Percentiles rank a stretch among this genome's conserved stretches.
Conservation (phyloP, 1,140 invertebrate genomes). For the Tetramorium alpestre region DNA sequence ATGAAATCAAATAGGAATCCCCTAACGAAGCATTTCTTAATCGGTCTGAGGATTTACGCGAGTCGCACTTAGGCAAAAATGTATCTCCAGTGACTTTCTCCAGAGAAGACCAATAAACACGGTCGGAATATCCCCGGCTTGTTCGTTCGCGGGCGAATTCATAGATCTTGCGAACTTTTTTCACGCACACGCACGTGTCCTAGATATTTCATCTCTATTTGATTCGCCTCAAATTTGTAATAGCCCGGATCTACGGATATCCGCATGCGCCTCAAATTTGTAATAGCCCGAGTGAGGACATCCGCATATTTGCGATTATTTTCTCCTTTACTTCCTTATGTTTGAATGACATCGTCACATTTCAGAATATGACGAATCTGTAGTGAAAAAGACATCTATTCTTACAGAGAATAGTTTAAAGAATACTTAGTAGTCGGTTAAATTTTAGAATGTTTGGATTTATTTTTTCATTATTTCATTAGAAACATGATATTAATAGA, state of each 20-base stretch:
- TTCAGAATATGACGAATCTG: background rate
- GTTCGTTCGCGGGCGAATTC: background rate
- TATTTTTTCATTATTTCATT: background rate
- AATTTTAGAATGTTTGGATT: background rate
- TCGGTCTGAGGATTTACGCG: constrained; percentile 20
- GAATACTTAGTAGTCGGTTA: background rate
- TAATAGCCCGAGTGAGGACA: background rate
- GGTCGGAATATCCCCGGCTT: background rate
- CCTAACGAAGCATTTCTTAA: constrained; percentile 46
- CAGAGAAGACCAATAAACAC: constrained; percentile 4
- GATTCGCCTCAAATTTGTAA: constrained; percentile 1
- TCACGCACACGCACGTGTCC: background rate
- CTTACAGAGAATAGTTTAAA: background rate
- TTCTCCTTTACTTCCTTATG: constrained; percentile 43
- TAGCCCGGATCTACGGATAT: background rate
- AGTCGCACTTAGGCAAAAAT: constrained; percentile 31
- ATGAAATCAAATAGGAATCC: constrained; percentile 39
- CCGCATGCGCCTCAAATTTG: background rate
- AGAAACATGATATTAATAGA: background rate
- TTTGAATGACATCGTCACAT: background rate
- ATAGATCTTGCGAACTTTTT: background rate
- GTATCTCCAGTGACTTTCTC: constrained; percentile 20
- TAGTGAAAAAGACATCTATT: background rate
- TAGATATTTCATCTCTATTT: background rate
- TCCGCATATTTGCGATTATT: background rate